Base-by-base conservation (phyloP, 2,113 vertebrate genomes). In the Jacana jacana region DNA sequence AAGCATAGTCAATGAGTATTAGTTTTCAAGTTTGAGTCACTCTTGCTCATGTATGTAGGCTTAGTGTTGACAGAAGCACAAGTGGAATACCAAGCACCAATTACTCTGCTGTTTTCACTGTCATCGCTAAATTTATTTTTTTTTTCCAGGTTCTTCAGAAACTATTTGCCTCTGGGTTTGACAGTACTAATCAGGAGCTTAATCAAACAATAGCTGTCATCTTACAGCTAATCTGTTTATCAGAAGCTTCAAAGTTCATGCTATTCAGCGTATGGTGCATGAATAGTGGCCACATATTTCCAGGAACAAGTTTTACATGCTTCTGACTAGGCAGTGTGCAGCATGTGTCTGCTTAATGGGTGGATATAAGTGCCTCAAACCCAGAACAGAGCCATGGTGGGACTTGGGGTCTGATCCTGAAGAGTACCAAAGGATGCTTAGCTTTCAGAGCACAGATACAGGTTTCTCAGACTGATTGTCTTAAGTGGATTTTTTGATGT, bases 101-200 rank as follows among this genome's bases (percentile, higher is more conserved):
- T 75, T 88, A 79, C 17, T 61, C 23, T 51, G 13, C 39, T 58
- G 10, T 23, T 78, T 93, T 91, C 81, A 30, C 82, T 90, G 75
- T 91, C 81, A 71, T 70, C 0, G 0, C 27, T 83, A 23, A 80
- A 82, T 23, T 35, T 46, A 63, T 42, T 15, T 87, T 81, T 57
- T 52, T 93, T 55, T 33, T 17, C 9, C 51, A 81, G 4, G 16
- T 70, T 87, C 46, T 81, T 61, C 69, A 69, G 61, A 46, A 96
- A 76, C 15, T 78, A 44, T 88, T 97, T 94, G 40, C 55, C 39
- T 95, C 92, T 57, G 23, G 44, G 17, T 63, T 92, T 88, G 63
- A 54, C 39, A 51, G 1, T 70, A 27, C 48, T 82, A 64, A 73
- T 71, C 8, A 11, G 37, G 31, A 90, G 39, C 54, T 82, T 89